phyloP scores from a whole-genome alignment of 2,113 vertebrate species.

The Brachionichthys hirsutus region DNA sequence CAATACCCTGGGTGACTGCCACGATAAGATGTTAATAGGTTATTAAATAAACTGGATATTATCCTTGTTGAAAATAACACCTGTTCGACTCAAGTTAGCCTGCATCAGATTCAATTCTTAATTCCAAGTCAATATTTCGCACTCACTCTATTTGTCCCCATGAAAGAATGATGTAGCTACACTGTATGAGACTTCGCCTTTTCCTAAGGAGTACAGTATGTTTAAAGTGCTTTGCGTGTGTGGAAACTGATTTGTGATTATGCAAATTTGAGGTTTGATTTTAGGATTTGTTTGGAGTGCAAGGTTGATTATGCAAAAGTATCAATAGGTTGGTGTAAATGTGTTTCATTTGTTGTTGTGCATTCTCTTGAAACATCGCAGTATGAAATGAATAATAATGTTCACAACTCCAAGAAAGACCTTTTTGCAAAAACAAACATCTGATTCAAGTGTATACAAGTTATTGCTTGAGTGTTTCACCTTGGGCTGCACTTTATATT shows the following conservation, averaged over 20 bases:
- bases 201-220: too few species aligned
- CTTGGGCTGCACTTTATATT: not conserved
- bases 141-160: not conserved
- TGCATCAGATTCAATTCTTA: constrained; percentile 27
- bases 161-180: not conserved
- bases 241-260: too few species aligned
- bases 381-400: not conserved
- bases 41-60: constrained; percentile 44
- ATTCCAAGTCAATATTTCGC: not conserved
- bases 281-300: too few species aligned
- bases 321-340: not conserved
- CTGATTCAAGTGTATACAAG: too few species aligned
- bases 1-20: constrained; percentile 56
- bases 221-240: too few species aligned
- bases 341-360: too few species aligned
- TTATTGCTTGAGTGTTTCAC: too few species aligned
- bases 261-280: too few species aligned
- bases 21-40: constrained; percentile 65
- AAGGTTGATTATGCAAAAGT: not conserved
- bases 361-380: not conserved
- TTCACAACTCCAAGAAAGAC: too few species aligned
- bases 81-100: constrained; percentile 30
- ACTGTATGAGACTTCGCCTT: not conserved
- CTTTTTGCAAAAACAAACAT: too few species aligned
- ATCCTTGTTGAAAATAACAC: constrained; percentile 49